Evolutionary conservation across 2,113 vertebrate species (phyloP).

Genomic region (Propithecus coquereli): DNA sequence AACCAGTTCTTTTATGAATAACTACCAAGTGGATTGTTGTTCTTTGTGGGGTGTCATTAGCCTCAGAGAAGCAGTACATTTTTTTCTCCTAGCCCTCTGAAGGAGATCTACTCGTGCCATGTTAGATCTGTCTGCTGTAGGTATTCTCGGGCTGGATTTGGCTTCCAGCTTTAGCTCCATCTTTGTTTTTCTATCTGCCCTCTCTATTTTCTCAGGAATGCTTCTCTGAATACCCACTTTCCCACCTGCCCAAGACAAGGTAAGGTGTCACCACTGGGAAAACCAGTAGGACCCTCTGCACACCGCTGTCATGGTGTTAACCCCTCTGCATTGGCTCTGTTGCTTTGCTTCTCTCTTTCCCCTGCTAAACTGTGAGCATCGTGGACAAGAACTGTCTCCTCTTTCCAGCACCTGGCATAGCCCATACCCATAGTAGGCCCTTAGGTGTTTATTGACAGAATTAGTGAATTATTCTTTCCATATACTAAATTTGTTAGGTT

Average conservation of each 20-base stretch:
- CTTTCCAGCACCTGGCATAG: background rate
- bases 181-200: background rate
- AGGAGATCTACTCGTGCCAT: background rate
- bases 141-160: background rate
- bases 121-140: background rate
- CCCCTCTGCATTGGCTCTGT: background rate
- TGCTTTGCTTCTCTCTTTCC: background rate
- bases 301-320: background rate
- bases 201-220: background rate
- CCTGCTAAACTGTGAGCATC: background rate
- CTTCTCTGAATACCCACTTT: background rate
- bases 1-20: background rate
- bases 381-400: background rate
- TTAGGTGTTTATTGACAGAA: background rate
- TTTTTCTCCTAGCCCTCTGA: background rate
- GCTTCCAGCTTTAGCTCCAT: background rate
- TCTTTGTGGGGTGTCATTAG: background rate
- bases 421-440: background rate
- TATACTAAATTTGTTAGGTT: background rate
- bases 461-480: background rate
- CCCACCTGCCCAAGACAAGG: background rate
- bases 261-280: background rate
- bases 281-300: rapidly evolving
- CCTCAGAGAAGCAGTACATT: background rate
- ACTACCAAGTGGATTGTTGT: background rate